phyloP scores from a whole-genome alignment of 2,113 vertebrate genomes.

The Oreotragus oreotragus region DNA sequence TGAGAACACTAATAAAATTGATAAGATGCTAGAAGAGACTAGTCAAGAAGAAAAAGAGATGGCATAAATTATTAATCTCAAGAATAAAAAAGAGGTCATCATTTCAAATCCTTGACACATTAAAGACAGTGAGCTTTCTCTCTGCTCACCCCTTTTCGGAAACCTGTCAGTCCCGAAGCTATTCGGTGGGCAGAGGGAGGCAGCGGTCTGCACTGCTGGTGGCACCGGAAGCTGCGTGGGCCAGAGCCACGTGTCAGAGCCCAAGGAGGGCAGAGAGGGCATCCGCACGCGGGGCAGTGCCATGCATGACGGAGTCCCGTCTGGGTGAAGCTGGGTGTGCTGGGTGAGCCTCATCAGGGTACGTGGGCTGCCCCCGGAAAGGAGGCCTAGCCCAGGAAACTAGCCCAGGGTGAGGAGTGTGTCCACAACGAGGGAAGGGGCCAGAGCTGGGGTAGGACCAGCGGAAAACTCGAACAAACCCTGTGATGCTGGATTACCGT shows the following conservation, averaged over 20 bases:
- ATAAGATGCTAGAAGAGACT: background rate
- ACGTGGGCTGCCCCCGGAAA: background rate
- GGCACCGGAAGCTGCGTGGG: background rate
- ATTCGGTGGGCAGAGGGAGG: background rate
- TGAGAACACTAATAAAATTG: background rate
- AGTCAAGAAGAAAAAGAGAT: background rate
- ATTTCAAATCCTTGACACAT: background rate
- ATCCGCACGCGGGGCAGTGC: accelerated
- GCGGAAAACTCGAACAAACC: background rate
- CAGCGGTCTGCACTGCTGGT: background rate
- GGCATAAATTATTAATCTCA: background rate
- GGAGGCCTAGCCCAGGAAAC: background rate
- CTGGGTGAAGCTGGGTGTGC: background rate
- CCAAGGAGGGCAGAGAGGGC: too few relatives aligned
- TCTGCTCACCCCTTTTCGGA: background rate
- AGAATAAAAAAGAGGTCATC: background rate
- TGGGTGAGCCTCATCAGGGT: background rate
- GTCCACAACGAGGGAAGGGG: background rate
- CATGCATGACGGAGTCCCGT: too few relatives aligned
- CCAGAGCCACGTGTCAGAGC: background rate
- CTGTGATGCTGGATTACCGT: background rate
- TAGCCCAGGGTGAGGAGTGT: background rate
- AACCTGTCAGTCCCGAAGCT: background rate
- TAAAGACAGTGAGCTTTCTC: background rate
- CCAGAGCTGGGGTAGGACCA: background rate